Conservation (phyloP, 2,888 invertebrate species). For the Ochlodes sylvanus region DNA sequence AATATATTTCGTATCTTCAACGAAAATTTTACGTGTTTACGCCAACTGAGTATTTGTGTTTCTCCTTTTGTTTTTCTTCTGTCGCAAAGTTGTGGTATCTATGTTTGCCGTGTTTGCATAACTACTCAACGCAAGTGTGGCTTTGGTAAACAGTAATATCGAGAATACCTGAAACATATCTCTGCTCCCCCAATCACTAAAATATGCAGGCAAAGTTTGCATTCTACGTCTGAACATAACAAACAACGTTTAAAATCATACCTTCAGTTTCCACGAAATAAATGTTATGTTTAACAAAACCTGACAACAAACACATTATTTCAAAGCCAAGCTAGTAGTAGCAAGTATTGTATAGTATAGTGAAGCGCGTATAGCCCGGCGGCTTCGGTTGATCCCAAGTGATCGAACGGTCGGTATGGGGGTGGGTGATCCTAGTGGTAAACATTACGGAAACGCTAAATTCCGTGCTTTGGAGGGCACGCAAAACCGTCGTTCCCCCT, state of each 20-base stretch:
- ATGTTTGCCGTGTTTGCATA: conserved; percentile 78
- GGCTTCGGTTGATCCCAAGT: too few relatives aligned
- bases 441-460: too few relatives aligned
- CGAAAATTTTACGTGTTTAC: conserved; percentile 45
- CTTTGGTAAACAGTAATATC: conserved; percentile 63
- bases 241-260: conserved; percentile 13
- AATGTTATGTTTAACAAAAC: conserved; percentile 37
- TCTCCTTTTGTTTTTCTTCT: conserved; percentile 75
- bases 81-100: conserved; percentile 74
- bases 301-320: too few relatives aligned
- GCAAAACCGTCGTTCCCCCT: too few relatives aligned
- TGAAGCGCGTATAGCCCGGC: too few relatives aligned
- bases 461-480: too few relatives aligned
- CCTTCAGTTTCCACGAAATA: not conserved
- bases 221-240: conserved; percentile 18
- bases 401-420: too few relatives aligned
- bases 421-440: too few relatives aligned
- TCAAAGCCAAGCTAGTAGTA: too few relatives aligned
- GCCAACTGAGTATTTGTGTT: conserved; percentile 42
- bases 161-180: conserved; percentile 58
- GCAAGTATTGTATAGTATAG: too few relatives aligned
- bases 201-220: conserved; percentile 15
- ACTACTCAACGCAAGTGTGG: conserved; percentile 65
- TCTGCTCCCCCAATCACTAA: conserved; percentile 23
- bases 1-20: not conserved